Evolutionary conservation across 92 coral and sea anemone species (phyloP), one percentile per base, ranked within the genome.

Genomic region (Porites evermanni): DNA sequence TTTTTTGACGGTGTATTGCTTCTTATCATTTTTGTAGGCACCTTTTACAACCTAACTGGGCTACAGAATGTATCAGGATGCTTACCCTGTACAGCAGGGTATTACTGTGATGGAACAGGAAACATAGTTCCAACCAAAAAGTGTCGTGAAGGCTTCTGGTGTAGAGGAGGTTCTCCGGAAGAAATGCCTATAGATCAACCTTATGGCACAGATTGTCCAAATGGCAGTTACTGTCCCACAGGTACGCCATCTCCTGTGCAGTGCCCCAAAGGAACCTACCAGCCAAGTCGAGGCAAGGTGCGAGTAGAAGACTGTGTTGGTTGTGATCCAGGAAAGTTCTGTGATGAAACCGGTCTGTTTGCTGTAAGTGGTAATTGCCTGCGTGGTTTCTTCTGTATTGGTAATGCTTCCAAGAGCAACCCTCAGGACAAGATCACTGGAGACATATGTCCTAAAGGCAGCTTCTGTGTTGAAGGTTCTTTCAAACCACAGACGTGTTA

Each of bases 311-410:
- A 97, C 84, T 97, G 99, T 81, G 92, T 95, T 11, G 74, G 92
- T 5, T 97, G 99, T 93, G 98, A 97, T 70, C 90, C 97, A 32
- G 99, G 99, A 84, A 97, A 88, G 95, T 97, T 93, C 88, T 97
- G 99, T 77, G 95, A 87, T 85, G 74, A 86, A 13, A 89, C 98
- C 14, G 99, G 98, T 68, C 82, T 89, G 24, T 78, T 70, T 67
- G 80, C 84, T 63, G 99, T 97, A 53, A 93, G 97, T 7, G 92
- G 79, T 7, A 88, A 91, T 71, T 97, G 99, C 76, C 88, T 67
- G 63, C 78, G 86, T 52, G 98, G 99, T 4, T 97, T 80, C 82
- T 97, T 87, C 93, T 97, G 99, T 84, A 79, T 66, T 18, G 85
- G 86, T 3, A 95, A 87, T 67, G 96, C 98, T 17, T 80, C 87